Evolutionary conservation across 2,888 invertebrate genomes (phyloP), one percentile per base, ranked within the genome.

Genomic region (Caenorhabditis sp.): DNA sequence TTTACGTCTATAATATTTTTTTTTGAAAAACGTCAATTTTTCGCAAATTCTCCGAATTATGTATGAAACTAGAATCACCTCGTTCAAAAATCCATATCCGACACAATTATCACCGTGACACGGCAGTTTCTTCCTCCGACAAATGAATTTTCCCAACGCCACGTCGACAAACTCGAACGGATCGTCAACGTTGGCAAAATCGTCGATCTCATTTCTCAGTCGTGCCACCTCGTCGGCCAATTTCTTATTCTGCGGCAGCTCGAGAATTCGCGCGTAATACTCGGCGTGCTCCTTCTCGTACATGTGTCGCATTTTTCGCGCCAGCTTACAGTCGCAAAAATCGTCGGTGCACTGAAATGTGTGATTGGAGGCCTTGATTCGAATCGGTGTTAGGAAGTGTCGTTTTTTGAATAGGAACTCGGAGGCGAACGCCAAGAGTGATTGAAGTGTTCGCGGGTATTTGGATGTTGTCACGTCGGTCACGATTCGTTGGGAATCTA

Each of bases 371-470:
- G 78, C 73, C 19, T 58, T 62, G 1, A 73, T 60, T 24, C 60
- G 51, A 53, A 69, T 49, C 8, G 69, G 62, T 26, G 63, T 57
- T 24, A 73, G 49, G 6, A 75, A 61, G 12, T 59, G 43, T 10
- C 66, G 57, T 63, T 64, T 59, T 53, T 71, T 72, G 66, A 66
- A 83, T 51, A 94, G 89, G 75, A 94, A 91, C 0, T 92, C 91
- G 86, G 92, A 93, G 2, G 93, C 88, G 79, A 94, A 91, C 0
- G 94, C 94, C 80, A 94, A 90, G 0, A 93, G 93, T 82, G 95
- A 95, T 89, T 95, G 95, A 86, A 93, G 94, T 21, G 96, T 96
- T 83, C 97, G 91, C 0, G 94, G 89, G 88, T 94, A 95, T 53
- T 93, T 91, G 0, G 95, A 95, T 81, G 94, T 93, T 23, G 66